Base-by-base conservation (phyloP, 1,140 invertebrate genomes). In the Formica selysi region DNA sequence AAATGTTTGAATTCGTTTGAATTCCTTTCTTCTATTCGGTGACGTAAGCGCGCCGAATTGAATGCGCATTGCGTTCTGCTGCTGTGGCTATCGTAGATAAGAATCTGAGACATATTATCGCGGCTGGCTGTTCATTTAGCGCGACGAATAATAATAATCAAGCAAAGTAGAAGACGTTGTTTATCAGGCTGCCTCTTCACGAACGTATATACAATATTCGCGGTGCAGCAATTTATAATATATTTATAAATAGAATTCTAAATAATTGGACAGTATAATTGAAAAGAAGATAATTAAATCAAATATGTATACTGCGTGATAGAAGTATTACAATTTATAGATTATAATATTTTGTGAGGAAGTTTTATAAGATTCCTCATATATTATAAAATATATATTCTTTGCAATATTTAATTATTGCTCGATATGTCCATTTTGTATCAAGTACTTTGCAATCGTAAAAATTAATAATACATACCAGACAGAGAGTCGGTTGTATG, bases 41-140 rank as follows among this genome's bases (percentile, higher is more conserved):
- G 87, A 89, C 88, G 87, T 71, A 88, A 89, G 76, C 68, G 19
- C 32, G 76, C 76, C 19, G 38, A 83, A 89, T 78, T 65, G 48
- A 51, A 51, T 51, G 76, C 74, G 79, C 79, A 87, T 51, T 67
- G 67, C 62, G 83, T 65, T 65, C 62, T 85, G 48, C 26, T 71
- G 88, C 84, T 86, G 73, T 78, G 85, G 54, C 84, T 89, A 86
- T 86, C 57, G 71, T 80, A 89, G 88, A 89, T 89, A 89, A 89
- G 88, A 89, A 89, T 89, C 87, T 78, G 84, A 81, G 71, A 19
- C 48, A 48, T 29, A 57, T 68, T 88, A 88, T 86, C 76, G 76
- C 54, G 36, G 22, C 32, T 51, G 44, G 32, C 11, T 48, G 19
- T 65, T 48, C 57, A 76, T 81, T 85, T 70, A 71, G 62, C 22